Evolutionary conservation across 2,113 vertebrate genomes (phyloP).

Genomic region (Lagopus muta): DNA sequence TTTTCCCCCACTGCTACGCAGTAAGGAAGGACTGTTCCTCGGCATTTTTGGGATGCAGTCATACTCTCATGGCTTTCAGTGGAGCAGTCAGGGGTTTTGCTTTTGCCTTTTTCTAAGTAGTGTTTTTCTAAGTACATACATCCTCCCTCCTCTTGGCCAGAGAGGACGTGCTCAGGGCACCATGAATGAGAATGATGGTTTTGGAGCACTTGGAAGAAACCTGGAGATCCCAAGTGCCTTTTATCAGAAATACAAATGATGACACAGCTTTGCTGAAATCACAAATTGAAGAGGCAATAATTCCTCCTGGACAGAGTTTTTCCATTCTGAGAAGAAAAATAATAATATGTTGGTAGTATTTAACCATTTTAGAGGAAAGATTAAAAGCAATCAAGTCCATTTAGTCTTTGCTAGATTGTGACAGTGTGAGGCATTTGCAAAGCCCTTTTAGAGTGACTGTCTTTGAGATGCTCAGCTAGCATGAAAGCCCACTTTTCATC

Average conservation of each 20-base stretch:
- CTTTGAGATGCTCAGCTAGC: conserved; percentile 29
- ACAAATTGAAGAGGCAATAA: background rate
- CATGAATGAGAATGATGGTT: background rate
- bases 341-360: background rate
- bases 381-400: background rate
- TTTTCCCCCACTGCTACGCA: background rate
- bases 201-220: background rate
- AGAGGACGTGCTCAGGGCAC: background rate
- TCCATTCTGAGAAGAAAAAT: background rate
- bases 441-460: background rate
- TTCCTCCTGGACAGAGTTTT: background rate
- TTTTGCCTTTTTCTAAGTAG: background rate
- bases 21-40: background rate
- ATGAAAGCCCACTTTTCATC: conserved; percentile 32
- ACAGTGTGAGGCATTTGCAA: background rate
- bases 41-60: background rate
- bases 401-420: background rate
- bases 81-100: background rate
- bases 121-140: background rate
- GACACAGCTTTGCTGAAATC: background rate
- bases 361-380: background rate
- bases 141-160: background rate
- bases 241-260: background rate
- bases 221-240: background rate
- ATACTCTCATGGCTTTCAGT: background rate